Evolutionary conservation across 2,888 invertebrate genomes (phyloP).

Genomic region (Lasioglossum pauxillum): DNA sequence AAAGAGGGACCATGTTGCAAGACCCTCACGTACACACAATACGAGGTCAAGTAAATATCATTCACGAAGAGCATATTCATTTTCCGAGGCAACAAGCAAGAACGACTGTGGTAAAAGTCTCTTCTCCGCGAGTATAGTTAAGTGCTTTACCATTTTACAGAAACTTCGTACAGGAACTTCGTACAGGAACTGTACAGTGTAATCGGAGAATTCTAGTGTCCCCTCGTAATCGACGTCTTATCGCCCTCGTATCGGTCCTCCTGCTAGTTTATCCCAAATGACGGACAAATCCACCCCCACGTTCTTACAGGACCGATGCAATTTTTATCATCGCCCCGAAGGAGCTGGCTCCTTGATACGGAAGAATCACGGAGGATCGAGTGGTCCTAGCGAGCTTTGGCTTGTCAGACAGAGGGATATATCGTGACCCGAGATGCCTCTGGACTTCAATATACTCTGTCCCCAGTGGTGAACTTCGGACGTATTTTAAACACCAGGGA

Average conservation of each 20-base stretch:
- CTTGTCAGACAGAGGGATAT: slow-evolving; percentile 19
- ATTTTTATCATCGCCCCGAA: slow-evolving; percentile 37
- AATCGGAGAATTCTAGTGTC: background rate
- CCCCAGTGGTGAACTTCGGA: background rate
- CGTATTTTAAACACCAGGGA: background rate
- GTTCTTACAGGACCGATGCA: slow-evolving; percentile 30
- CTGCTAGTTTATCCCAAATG: slow-evolving; percentile 40
- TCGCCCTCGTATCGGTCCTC: slow-evolving; percentile 46
- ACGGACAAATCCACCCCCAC: slow-evolving; percentile 25
- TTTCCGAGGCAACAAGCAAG: background rate
- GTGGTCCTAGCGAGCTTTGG: background rate
- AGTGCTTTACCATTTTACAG: background rate
- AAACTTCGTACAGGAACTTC: too few relatives aligned
- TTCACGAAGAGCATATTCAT: background rate
- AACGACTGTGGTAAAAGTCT: background rate
- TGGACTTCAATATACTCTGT: background rate
- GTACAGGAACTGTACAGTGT: background rate
- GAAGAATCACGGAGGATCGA: slow-evolving; percentile 35
- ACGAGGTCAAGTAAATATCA: background rate
- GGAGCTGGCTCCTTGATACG: slow-evolving; percentile 7
- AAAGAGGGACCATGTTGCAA: background rate
- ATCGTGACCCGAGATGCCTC: slow-evolving; percentile 1
- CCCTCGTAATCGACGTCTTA: slow-evolving; percentile 49
- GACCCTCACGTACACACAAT: background rate
- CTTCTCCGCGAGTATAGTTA: background rate